phyloP scores from a whole-genome alignment of 92 coral and sea anemone genomes.

The Blastomussa wellsi region DNA sequence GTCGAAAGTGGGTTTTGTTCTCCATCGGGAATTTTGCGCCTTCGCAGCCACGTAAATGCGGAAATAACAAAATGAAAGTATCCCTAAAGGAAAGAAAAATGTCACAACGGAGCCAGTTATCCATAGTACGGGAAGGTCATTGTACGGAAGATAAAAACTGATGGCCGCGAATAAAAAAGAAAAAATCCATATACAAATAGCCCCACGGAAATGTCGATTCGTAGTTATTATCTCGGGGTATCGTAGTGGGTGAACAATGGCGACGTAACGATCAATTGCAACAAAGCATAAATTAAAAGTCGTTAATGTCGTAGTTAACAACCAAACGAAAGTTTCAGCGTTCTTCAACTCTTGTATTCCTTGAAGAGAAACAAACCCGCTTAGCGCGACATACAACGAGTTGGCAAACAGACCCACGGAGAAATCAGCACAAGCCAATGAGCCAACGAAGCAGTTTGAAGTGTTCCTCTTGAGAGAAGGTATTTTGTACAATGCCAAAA shows the following conservation, averaged over 20 bases:
- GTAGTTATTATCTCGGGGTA: background rate
- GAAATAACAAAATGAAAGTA: background rate
- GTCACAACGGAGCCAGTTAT: constrained; percentile 1
- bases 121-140: background rate
- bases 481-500: constrained; percentile 1
- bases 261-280: constrained; percentile 3
- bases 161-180: background rate
- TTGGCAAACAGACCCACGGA: constrained; percentile 12
- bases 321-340: constrained; percentile 6
- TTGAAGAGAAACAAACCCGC: constrained; percentile 12
- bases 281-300: background rate
- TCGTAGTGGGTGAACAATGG: background rate
- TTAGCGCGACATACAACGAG: background rate
- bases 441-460: background rate
- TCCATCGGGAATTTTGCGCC: background rate
- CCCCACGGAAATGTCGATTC: background rate
- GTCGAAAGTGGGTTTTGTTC: background rate
- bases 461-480: background rate
- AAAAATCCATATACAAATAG: background rate
- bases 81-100: background rate
- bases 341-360: constrained; percentile 3
- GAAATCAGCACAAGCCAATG: background rate
- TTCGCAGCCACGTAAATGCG: background rate
- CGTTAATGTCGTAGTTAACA: background rate
- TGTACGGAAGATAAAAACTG: constrained; percentile 10